Conservation (phyloP, 2,113 vertebrate genomes). For the Myotis brandtii region DNA sequence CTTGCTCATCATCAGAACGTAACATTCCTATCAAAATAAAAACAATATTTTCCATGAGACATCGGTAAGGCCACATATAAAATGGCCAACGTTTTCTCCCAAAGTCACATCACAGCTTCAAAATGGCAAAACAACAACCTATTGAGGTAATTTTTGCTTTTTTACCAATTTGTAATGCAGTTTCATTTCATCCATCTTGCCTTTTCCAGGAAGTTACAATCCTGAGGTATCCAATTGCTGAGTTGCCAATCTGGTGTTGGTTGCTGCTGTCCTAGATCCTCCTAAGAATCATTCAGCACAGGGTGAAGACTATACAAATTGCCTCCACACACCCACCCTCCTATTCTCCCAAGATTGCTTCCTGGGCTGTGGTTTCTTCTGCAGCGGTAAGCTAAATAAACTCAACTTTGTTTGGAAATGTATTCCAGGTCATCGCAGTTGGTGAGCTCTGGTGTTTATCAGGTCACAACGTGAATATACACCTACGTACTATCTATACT, state of each 20-base stretch:
- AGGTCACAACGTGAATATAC: not conserved
- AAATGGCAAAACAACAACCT: not conserved
- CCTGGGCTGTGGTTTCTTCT: accelerated
- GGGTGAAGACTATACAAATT: not conserved
- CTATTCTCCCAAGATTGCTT: too few species aligned
- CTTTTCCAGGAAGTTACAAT: not conserved
- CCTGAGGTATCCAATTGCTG: not conserved
- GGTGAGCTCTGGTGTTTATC: too few species aligned
- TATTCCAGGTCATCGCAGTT: too few species aligned
- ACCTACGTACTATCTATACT: not conserved
- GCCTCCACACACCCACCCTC: not conserved
- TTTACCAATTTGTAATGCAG: not conserved
- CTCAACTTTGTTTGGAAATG: not conserved
- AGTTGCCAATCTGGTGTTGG: not conserved
- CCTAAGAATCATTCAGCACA: not conserved
- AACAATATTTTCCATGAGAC: not conserved
- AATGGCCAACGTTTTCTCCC: not conserved
- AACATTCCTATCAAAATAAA: not conserved
- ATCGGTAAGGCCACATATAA: not conserved
- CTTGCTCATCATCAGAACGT: not conserved
- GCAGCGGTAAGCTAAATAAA: not conserved
- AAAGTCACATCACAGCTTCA: not conserved
- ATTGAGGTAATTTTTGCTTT: not conserved
- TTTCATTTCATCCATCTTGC: not conserved
- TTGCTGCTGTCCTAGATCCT: not conserved